Percentiles rank a stretch among this genome's conserved stretches.
These are phyloP conservation scores for Ambastaia sidthimunki DNA, from an alignment of 2,797 vertebrate genomes.

Conservation along the genomic window DNA sequence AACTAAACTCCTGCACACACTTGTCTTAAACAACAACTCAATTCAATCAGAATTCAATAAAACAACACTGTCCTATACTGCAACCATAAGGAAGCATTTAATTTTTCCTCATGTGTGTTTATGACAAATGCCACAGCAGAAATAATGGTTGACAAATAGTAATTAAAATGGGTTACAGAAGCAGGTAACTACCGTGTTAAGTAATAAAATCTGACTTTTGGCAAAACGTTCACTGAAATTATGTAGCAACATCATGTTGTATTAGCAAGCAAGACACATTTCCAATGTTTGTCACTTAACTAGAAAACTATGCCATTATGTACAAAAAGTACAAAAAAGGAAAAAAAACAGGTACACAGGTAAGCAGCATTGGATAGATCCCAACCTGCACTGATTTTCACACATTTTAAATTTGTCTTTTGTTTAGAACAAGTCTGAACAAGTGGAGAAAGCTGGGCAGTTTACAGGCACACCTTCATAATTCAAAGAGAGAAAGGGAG, in stretches of 20 bases:
- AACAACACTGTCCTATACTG: background rate
- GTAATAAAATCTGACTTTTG: too few relatives aligned
- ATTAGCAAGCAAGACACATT: too few relatives aligned
- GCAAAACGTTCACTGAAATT: too few relatives aligned
- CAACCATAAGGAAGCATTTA: background rate
- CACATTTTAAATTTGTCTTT: background rate
- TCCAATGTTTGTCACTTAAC: background rate
- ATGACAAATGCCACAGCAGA: too few relatives aligned
- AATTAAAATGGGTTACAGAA: background rate
- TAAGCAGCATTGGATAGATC: background rate
- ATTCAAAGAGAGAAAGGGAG: conserved; percentile 49
- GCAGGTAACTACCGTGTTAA: too few relatives aligned
- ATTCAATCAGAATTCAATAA: background rate
- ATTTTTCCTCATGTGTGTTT: background rate
- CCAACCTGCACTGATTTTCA: background rate
- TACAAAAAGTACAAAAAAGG: too few relatives aligned
- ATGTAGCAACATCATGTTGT: too few relatives aligned
- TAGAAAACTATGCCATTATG: too few relatives aligned
- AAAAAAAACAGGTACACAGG: background rate
- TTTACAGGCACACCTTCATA: conserved; percentile 33
- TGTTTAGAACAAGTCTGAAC: conserved; percentile 36
- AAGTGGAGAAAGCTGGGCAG: conserved; percentile 27
- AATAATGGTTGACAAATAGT: background rate
- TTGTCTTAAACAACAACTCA: background rate
- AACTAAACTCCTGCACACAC: too few relatives aligned